A percentile compares a stretch with the other conserved stretches of the same genome.
Evolutionary conservation across 2,888 invertebrate species (phyloP).

Genomic region (Diarsia brunnea): DNA sequence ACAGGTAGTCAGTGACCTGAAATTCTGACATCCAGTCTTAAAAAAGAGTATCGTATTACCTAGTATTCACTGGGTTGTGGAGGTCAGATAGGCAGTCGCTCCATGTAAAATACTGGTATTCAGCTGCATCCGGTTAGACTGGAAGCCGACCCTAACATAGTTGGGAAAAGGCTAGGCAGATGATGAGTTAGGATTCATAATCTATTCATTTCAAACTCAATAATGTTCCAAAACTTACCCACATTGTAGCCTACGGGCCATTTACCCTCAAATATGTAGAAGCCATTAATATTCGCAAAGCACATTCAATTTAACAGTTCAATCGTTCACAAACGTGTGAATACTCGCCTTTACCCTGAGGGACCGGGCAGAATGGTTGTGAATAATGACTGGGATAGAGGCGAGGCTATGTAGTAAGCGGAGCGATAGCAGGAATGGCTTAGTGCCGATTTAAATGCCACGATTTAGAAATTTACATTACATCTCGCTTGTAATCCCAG

Average conservation of each 20-base stretch:
- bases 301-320: conserved; percentile 56
- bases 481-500: no score
- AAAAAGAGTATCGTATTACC: no score
- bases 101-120: no score
- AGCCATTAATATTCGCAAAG: conserved; percentile 41
- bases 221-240: background rate
- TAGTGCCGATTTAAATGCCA: background rate
- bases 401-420: background rate
- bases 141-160: no score
- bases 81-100: no score
- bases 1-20: no score
- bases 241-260: background rate
- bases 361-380: conserved; percentile 19
- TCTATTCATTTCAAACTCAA: background rate
- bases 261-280: conserved; percentile 21
- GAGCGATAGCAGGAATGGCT: background rate
- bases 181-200: no score
- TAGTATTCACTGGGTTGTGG: no score
- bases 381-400: conserved; percentile 42
- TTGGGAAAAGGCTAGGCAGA: no score
- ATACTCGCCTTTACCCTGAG: conserved; percentile 37
- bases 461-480: background rate
- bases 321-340: conserved; percentile 51
- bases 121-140: no score
- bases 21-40: no score